A percentile compares a stretch with the other conserved stretches of the same genome.
Evolutionary conservation across 2,888 invertebrate genomes (phyloP).

Genomic region (Odontothrips loti): DNA sequence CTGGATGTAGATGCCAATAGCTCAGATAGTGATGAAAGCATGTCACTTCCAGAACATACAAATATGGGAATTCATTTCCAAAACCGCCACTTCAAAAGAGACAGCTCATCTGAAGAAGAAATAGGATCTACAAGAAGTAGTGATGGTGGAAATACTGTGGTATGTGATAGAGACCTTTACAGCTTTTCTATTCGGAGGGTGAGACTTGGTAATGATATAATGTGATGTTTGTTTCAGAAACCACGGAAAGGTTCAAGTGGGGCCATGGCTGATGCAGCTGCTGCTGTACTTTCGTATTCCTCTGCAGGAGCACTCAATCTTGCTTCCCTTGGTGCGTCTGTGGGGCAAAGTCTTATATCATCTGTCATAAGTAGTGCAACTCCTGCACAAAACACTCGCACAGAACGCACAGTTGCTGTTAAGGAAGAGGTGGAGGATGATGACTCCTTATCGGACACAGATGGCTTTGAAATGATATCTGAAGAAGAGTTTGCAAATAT

Average conservation of each 20-base stretch:
- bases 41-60: not conserved
- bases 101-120: conserved; percentile 7
- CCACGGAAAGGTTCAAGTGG: not conserved
- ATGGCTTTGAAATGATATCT: conserved; percentile 14
- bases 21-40: conserved; percentile 16
- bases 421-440: not conserved
- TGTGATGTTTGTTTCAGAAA: not conserved
- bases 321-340: not conserved
- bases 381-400: not conserved
- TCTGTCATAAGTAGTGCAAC: not conserved
- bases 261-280: not conserved
- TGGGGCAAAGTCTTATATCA: conserved; percentile 12
- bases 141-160: not conserved
- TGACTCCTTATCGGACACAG: not conserved
- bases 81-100: conserved; percentile 16
- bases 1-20: not conserved
- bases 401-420: not conserved
- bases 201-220: not conserved
- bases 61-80: not conserved
- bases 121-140: not conserved
- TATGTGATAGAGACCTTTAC: too few relatives aligned
- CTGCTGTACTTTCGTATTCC: conserved; percentile 9
- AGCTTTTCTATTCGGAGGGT: too few relatives aligned
- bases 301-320: not conserved
- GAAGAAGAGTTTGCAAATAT: not conserved